Evolutionary conservation across 2,888 invertebrate species (phyloP).

Genomic region (Amiota mariae): DNA sequence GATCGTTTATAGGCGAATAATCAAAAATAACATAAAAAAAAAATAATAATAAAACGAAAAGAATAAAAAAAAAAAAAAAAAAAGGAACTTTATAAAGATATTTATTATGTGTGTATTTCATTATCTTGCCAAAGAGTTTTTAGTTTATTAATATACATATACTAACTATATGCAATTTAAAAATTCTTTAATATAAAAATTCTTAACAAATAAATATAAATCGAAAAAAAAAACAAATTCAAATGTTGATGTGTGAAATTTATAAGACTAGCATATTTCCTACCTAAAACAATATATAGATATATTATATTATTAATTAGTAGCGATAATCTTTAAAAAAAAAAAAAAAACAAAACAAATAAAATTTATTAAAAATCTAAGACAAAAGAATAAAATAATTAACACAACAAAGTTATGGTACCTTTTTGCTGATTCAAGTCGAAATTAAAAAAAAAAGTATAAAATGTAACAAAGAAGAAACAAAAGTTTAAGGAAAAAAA

Average conservation of each 20-base stretch:
- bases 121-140: no score
- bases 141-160: no score
- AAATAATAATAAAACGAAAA: no score
- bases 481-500: conserved; percentile 20
- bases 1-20: no score
- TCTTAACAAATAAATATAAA: conserved; percentile 45
- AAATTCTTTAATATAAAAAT: no score
- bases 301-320: conserved; percentile 30
- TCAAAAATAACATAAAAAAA: no score
- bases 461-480: conserved; percentile 15
- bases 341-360: background rate
- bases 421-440: conserved; percentile 61
- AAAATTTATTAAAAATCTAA: conserved; percentile 7
- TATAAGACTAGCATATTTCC: conserved; percentile 71
- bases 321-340: conserved; percentile 20
- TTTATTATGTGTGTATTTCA: no score
- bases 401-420: conserved; percentile 55
- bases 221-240: conserved; percentile 45
- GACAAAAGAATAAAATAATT: conserved; percentile 40
- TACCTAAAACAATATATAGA: conserved; percentile 57
- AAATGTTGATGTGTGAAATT: conserved; percentile 72
- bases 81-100: no score
- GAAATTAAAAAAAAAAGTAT: conserved; percentile 25
- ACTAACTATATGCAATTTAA: no score
- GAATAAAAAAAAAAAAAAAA: no score